Evolutionary conservation across 2,797 vertebrate genomes (phyloP).

Genomic region (Sebastes steindachneri): DNA sequence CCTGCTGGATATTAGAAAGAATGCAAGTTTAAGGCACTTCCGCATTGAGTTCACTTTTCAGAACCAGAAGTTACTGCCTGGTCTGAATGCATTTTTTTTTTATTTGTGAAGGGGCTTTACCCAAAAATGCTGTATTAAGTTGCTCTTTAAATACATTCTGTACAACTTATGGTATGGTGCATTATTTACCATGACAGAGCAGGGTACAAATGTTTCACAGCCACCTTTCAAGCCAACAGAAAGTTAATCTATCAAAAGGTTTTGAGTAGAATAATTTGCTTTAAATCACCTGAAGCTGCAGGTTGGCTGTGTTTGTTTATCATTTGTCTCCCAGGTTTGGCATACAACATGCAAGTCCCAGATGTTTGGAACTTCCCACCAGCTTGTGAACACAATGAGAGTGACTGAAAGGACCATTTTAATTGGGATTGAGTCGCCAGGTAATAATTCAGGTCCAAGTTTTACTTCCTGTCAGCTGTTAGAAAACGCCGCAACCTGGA

Average conservation of each 20-base stretch:
- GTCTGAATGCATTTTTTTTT: no score
- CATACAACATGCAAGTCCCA: slow-evolving; percentile 38
- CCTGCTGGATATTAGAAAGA: no score
- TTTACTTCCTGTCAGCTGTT: slow-evolving; percentile 33
- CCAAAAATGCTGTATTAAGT: not conserved
- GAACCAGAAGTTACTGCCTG: no score
- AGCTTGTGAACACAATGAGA: slow-evolving; percentile 43
- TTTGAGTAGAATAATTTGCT: not conserved
- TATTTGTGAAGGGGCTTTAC: not conserved
- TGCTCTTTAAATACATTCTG: not conserved
- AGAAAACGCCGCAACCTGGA: slow-evolving; percentile 9
- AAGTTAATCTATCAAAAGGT: not conserved
- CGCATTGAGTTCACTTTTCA: rapidly evolving
- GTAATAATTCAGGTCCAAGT: slow-evolving; percentile 37
- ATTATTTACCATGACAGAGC: not conserved
- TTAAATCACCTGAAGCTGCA: slow-evolving; percentile 8
- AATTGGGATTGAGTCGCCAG: slow-evolving; percentile 38
- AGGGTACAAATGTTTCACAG: not conserved
- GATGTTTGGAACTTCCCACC: slow-evolving; percentile 57
- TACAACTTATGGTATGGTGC: not conserved
- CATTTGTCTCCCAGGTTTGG: slow-evolving; percentile 43
- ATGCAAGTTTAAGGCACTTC: no score
- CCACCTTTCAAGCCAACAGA: not conserved
- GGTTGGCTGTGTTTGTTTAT: slow-evolving; percentile 39
- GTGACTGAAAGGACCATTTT: slow-evolving; percentile 23